A percentile compares a stretch with the other conserved stretches of the same genome.
These are phyloP conservation scores for Pteruthius melanotis DNA, from an alignment of 2,113 vertebrate species.

Conservation along the genomic window DNA sequence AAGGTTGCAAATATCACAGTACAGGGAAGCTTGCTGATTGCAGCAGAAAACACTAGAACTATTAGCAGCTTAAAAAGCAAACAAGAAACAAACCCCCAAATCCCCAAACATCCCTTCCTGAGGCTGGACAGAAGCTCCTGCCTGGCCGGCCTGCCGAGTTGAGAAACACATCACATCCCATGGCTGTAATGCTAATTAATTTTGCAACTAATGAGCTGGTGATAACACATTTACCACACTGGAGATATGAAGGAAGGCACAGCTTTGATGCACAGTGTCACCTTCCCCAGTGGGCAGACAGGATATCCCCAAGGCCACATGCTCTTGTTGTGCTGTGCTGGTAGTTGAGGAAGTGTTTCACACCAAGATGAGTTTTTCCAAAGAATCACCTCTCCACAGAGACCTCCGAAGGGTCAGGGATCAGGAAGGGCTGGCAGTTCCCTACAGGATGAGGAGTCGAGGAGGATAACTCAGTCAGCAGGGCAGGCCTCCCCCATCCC, in stretches of 20 bases:
- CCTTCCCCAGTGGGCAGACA: background rate
- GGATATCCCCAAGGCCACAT: background rate
- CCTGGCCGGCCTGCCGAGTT: background rate
- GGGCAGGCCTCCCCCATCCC: background rate
- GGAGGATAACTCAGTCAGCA: background rate
- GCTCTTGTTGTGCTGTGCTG: background rate
- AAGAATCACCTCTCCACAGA: background rate
- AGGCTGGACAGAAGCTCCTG: background rate
- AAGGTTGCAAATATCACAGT: background rate
- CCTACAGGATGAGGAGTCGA: background rate
- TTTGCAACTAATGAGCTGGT: slow-evolving; percentile 4
- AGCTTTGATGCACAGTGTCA: background rate
- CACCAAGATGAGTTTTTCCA: background rate
- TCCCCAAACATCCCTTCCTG: background rate
- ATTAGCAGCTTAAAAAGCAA: background rate
- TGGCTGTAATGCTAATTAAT: background rate
- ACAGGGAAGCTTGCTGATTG: background rate
- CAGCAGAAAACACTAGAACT: background rate
- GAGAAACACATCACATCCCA: background rate
- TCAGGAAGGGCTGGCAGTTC: background rate
- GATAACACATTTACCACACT: background rate
- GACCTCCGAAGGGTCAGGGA: background rate
- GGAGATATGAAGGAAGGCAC: background rate
- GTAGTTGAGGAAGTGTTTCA: slow-evolving; percentile 11
- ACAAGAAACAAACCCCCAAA: background rate